A percentile compares a stretch with the other conserved stretches of the same genome.
Conservation (phyloP, 1,140 invertebrate species). For the Contarinia nasturtii region DNA sequence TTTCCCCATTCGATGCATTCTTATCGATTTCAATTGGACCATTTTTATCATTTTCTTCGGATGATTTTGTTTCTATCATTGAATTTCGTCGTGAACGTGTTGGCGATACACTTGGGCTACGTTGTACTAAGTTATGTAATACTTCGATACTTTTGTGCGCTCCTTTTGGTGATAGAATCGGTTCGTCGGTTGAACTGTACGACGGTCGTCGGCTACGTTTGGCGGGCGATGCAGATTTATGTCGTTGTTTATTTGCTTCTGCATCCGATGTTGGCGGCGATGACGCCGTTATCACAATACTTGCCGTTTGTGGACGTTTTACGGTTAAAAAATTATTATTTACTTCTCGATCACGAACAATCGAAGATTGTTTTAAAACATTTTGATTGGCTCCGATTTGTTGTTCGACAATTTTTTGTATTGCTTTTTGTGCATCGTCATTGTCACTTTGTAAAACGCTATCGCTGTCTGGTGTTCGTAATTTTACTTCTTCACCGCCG, state of each 20-base stretch:
- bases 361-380: no score
- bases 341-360: no score
- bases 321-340: no score
- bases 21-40: no score
- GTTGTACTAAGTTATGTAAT: conserved; percentile 33
- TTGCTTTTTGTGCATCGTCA: conserved; percentile 11
- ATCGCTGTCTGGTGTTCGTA: conserved; percentile 65
- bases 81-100: conserved; percentile 5
- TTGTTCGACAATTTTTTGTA: no score
- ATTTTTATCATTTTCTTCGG: no score
- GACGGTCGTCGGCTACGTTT: conserved; percentile 17
- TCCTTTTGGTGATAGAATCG: conserved; percentile 26
- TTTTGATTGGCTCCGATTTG: no score
- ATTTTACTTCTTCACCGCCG: conserved; percentile 62
- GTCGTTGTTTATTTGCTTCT: not conserved
- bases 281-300: not conserved
- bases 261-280: not conserved
- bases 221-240: conserved; percentile 7
- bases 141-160: conserved; percentile 38
- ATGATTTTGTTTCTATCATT: not conserved
- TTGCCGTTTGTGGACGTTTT: not conserved
- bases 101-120: conserved; percentile 27
- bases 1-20: no score
- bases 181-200: conserved; percentile 23
- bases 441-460: conserved; percentile 29